These are phyloP conservation scores for Drosophila sechellia DNA, from an alignment of 1,140 invertebrate species.

Conservation along the genomic window DNA sequence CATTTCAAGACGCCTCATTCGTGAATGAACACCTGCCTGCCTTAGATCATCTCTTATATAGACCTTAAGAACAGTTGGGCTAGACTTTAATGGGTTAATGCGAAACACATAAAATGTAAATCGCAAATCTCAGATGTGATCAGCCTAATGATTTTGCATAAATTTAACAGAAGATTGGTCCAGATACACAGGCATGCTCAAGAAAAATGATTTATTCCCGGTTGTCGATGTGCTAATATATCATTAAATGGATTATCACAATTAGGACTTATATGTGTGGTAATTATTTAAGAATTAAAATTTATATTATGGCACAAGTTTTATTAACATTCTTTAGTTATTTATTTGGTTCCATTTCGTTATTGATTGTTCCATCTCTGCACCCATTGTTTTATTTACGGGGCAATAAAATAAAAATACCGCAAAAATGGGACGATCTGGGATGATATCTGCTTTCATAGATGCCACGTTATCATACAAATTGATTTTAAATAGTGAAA, in stretches of 20 bases:
- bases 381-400: constrained; percentile 20
- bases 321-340: constrained; percentile 11
- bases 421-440: constrained; percentile 22
- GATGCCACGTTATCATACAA: constrained; percentile 24
- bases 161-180: constrained; percentile 3
- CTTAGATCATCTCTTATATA: constrained; percentile 38
- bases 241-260: not conserved
- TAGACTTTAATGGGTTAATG: constrained; percentile 53
- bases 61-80: constrained; percentile 7
- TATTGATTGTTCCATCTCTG: constrained; percentile 1
- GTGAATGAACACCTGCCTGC: constrained; percentile 27
- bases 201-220: not conserved
- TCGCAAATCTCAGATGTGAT: constrained; percentile 16
- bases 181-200: not conserved
- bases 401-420: constrained; percentile 18
- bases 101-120: constrained; percentile 40
- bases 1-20: constrained; percentile 27
- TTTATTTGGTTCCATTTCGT: not conserved
- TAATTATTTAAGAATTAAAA: too few species aligned
- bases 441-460: constrained; percentile 8
- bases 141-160: constrained; percentile 18
- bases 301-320: not conserved
- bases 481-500: constrained; percentile 43
- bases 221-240: not conserved
- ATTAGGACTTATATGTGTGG: not conserved